A percentile compares a stretch with the other conserved stretches of the same genome.
These are phyloP conservation scores for Typhlichthys eigenmanni DNA, from an alignment of 2,797 vertebrate species.

Conservation along the genomic window DNA sequence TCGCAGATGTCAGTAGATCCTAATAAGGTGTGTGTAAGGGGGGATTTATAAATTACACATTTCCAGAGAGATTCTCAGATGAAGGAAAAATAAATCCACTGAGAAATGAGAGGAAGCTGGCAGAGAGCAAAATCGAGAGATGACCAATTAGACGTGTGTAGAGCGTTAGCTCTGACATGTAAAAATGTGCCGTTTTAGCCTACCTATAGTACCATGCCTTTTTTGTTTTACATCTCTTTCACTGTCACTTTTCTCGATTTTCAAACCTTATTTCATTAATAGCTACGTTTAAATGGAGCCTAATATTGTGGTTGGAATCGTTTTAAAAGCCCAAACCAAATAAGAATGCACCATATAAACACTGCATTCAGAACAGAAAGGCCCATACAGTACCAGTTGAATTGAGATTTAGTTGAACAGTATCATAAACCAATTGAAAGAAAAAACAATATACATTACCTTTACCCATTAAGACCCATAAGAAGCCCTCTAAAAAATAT, in stretches of 20 bases:
- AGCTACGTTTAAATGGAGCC: background rate
- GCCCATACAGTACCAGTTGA: too few species aligned
- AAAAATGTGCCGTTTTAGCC: constrained; percentile 37
- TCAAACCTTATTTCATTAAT: constrained; percentile 8
- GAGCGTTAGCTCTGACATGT: constrained; percentile 32
- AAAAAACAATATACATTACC: too few species aligned
- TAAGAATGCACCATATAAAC: too few species aligned
- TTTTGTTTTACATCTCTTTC: constrained; percentile 11
- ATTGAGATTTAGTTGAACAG: too few species aligned
- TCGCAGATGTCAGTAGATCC: constrained; percentile 19
- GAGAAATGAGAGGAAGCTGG: constrained; percentile 23
- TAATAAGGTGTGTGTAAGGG: constrained; percentile 46
- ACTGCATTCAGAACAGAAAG: too few species aligned
- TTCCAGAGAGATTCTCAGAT: constrained; percentile 33
- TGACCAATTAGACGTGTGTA: constrained; percentile 42
- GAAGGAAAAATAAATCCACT: constrained; percentile 46
- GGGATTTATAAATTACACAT: constrained; percentile 51
- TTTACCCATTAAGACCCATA: too few species aligned
- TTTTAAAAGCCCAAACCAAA: too few species aligned
- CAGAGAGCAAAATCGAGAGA: constrained; percentile 23
- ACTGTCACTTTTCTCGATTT: constrained; percentile 7
- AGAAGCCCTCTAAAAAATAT: too few species aligned
- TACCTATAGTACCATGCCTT: background rate
- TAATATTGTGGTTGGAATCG: too few species aligned
- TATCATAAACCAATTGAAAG: too few species aligned